Base-by-base conservation (phyloP, 2,113 vertebrate genomes). In the Lates calcarifer region DNA sequence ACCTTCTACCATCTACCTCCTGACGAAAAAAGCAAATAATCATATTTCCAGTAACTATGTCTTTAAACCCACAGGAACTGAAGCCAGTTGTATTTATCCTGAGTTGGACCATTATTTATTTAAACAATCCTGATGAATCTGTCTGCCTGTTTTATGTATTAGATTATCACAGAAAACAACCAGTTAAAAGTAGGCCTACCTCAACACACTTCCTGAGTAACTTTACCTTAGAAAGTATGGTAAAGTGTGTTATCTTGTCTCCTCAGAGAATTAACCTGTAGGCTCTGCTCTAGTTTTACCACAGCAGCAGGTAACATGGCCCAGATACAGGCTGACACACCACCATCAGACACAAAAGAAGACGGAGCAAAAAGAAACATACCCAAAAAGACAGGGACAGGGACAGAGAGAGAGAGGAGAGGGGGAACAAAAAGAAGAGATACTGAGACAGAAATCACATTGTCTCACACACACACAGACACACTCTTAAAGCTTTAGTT, bases 191-290 rank as follows among this genome's bases (percentile, higher is more conserved):
- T 81, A 79, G 86, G 60, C 77, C 82, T 74, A 74, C 76, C 85
- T 82, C 35, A 72, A 80, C 65, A 74, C 74, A 89, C 74, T 66
- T 85, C 62, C 80, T 24, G 67, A 79, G 41, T 81, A 89, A 92
- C 83, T 91, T 88, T 70, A 86, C 81, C 83, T 88, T 73, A 75
- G 18, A 85, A 88, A 87, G 74, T 92, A 79, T 74, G 43, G 55
- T 77, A 80, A 88, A 87, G 83, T 91, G 83, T 91, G 88, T 88
- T 90, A 90, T 82, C 79, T 71, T 74, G 45, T 74, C 84, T 86
- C 93, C 84, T 84, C 77, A 57, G 90, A 87, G 92, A 90, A 49
- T 73, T 83, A 87, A 92, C 90, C 90, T 91, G 87, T 87, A 88
- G 87, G 74, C 77, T 82, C 79, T 82, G 91, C 88, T 91, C 93